Evolutionary conservation across 2,888 invertebrate species (phyloP), one percentile per base, ranked within the genome.

Genomic region (Cataglyphis altisquamis): DNA sequence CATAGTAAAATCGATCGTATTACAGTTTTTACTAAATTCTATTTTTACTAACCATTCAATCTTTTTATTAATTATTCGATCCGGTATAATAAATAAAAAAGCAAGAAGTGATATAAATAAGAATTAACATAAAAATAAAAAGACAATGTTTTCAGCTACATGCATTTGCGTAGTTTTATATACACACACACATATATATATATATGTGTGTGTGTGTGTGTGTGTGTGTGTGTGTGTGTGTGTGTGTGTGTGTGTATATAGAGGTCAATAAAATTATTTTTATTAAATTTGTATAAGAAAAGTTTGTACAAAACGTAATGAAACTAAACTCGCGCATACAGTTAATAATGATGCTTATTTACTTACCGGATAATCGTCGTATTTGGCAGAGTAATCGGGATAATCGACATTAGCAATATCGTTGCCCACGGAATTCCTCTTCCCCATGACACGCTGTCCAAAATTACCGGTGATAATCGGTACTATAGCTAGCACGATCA

Each of bases 331-430:
- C 52, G 9, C 12, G 36, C n/a, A 55, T 45, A 45, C 12, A 10
- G 62, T n/a, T 12, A 45, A 68, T 15, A n/a, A 57, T 29, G n/a
- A 52, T 48, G 57, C 12, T 55, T 45, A 25, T 41, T 83, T 83
- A 88, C 88, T 88, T 64, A 88, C 88, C 84, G 88, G 88, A 84
- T 88, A 84, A 32, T 88, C 86, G 62, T 88, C 86, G 78, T 86
- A 86, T 60, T 88, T 88, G 68, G 70, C 52, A 9, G 84, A 32
- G 12, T 88, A 88, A 29, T 88, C 86, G 5, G 83, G 83, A 32
- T 86, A 88, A 36, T 88, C 84, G 57, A 83, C 29, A 29, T 62
- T 72, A 29, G 57, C 18, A 60, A 83, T 57, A 21, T 41, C 55
- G 32, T 55, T 32, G 32, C 2, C 21, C 1, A 66, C 15, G 1